Evolutionary conservation across 2,888 invertebrate genomes (phyloP), one percentile per base, ranked within the genome.

Genomic region (Neocrepidodera transversa): DNA sequence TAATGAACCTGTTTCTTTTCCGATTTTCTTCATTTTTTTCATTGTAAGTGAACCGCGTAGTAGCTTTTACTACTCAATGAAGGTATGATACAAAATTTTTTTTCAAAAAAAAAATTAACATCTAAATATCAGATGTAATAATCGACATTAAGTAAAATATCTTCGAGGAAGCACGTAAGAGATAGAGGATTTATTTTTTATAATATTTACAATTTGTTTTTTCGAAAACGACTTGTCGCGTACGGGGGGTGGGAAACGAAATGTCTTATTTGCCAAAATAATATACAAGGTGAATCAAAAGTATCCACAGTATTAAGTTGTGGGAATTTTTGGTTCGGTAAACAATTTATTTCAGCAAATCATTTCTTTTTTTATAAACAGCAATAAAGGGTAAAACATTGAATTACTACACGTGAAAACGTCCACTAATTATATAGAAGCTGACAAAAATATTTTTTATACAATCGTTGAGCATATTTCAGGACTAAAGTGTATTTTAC

Each of bases 21-120:
- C n/a, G n/a, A n/a, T n/a, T n/a, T n/a, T n/a, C n/a, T n/a, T n/a
- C n/a, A n/a, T 68, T 69, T 67, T 53, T 67, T 75, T 75, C 75
- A 74, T 75, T 75, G 74, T 75, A 71, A 73, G 73, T 75, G 75
- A 75, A 75, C 74, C 75, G 65, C 65, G 51, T 63, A 65, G 67
- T 60, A 68, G 67, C 67, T 45, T 45, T 30, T 38, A 66, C 70
- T 70, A 72, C 69, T 69, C 65, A n/a, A 66, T 54, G 56, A 69
- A 62, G 65, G 70, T 73, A 71, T 68, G 57, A 57, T 73, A 73
- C 72, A 74, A 69, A 71, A 62, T 50, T 45, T n/a, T n/a, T n/a
- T n/a, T n/a, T 36, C 18, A 49, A 64, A 60, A 49, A 62, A 63
- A 64, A 64, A 35, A n/a, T n/a, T n/a, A n/a, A 69, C 66, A 68